Evolutionary conservation across 1,140 invertebrate genomes (phyloP), one percentile per base, ranked within the genome.

Genomic region (Orius insidiosus): DNA sequence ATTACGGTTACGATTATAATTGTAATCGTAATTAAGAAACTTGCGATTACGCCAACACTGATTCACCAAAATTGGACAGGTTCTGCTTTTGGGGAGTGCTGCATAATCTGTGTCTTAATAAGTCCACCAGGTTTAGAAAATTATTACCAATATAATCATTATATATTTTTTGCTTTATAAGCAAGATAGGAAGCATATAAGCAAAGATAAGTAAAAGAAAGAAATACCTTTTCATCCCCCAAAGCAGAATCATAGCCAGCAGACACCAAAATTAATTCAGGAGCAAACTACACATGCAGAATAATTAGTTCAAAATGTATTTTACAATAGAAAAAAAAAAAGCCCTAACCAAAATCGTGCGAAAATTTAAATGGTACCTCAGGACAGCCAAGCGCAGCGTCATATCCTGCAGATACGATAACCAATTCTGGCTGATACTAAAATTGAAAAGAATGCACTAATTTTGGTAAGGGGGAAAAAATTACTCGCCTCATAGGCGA

Each of bases 321-420:
- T 11, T 10, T 32, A 41, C 11, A 48, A 42, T 2, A 11, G 24
- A 5, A 19, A 2, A 16, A n/a, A n/a, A n/a, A n/a, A n/a, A n/a
- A n/a, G n/a, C 39, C 39, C 35, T 3, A 14, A 18, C 16, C 46
- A 46, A 36, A 46, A 34, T 32, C 44, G 19, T 16, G 7, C 10
- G n/a, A 19, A 45, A 44, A 48, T 42, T 30, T n/a, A 31, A 2
- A 24, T 46, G 1, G 24, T 68, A 86, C 83, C 79, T 90, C 84
- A 24, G 76, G 77, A 67, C 85, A 89, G 51, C 86, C 86, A 50
- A 88, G 54, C 24, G 84, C 83, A 48, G 85, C 83, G 71, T 94
- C 88, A 68, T 85, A 94, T 37, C 89, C 88, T 41, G 85, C 81
- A 36, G 87, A 92, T 51, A 94, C 67, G 48, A 93, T 64, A 46